Evolutionary conservation across 2,888 invertebrate genomes (phyloP), one percentile per base, ranked within the genome.

Genomic region (Drosophila setosimentum): DNA sequence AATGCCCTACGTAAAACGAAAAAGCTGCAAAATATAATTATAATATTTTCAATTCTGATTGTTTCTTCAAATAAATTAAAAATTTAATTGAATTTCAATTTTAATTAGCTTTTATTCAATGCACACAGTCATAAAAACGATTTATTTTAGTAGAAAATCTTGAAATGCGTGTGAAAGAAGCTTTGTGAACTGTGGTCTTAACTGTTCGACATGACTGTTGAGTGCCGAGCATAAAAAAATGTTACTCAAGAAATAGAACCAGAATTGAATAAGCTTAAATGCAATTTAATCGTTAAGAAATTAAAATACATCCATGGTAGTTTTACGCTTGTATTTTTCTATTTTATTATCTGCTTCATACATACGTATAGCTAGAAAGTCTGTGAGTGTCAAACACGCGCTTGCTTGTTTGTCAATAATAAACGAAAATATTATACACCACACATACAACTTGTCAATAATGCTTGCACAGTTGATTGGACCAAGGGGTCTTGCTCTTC

Each of bases 381-480:
- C 10, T n/a, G 10, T 10, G n/a, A 40, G 40, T 49, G 37, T 40
- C 4, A 10, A 57, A 10, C 16, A 57, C 2, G 5, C 24, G 18
- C 11, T 48, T 48, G 18, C 8, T 33, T 58, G 3, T 32, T 58
- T 58, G 42, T 57, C 57, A 42, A 13, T n/a, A n/a, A n/a, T n/a
- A n/a, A n/a, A n/a, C n/a, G n/a, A n/a, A n/a, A n/a, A n/a, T n/a
- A n/a, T n/a, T n/a, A n/a, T n/a, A n/a, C 40, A 42, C n/a, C 32
- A 57, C 18, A 68, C 27, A 42, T 10, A 59, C 7, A 18, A 48
- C 1, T 29, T 16, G 8, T 29, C 6, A 27, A 45, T 30, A 37
- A 68, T 68, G 60, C 24, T 62, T 13, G 2, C 50, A n/a, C 59
- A 61, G 53, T 30, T 64, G 1, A 33, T 61, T 18, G 7, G 54